Conservation (phyloP, 1,140 invertebrate species). For the Philaenus spumarius region DNA sequence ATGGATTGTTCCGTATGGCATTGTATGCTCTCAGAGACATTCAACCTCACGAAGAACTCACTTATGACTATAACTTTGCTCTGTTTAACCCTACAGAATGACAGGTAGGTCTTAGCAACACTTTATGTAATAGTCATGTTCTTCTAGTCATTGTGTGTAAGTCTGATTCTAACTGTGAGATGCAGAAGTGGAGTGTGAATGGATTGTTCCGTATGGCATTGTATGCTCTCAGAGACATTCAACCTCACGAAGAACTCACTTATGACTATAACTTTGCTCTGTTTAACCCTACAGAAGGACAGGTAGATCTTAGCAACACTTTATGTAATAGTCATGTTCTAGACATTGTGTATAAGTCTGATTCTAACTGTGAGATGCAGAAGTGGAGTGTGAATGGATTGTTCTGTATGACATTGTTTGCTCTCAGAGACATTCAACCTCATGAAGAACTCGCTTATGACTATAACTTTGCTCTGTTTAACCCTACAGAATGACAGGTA, state of each 20-base stretch:
- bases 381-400: conserved; percentile 96
- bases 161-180: conserved; percentile 96
- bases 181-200: conserved; percentile 98
- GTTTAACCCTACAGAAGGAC: conserved; percentile 66
- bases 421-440: conserved; percentile 74
- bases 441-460: conserved; percentile 92
- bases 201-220: conserved; percentile 91
- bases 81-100: conserved; percentile 65
- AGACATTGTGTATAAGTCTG: conserved; percentile 62
- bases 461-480: conserved; percentile 87
- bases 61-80: conserved; percentile 95
- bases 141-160: no score
- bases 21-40: conserved; percentile 89
- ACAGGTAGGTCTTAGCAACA: no score
- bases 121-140: no score
- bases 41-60: conserved; percentile 75
- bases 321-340: no score
- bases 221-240: conserved; percentile 84
- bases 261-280: conserved; percentile 95
- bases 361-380: conserved; percentile 98
- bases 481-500: conserved; percentile 67
- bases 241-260: conserved; percentile 77
- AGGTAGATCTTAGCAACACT: no score
- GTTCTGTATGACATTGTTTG: conserved; percentile 92
- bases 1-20: conserved; percentile 90